Conservation (phyloP, 1,140 invertebrate species). For the Neocloeon triangulifer region DNA sequence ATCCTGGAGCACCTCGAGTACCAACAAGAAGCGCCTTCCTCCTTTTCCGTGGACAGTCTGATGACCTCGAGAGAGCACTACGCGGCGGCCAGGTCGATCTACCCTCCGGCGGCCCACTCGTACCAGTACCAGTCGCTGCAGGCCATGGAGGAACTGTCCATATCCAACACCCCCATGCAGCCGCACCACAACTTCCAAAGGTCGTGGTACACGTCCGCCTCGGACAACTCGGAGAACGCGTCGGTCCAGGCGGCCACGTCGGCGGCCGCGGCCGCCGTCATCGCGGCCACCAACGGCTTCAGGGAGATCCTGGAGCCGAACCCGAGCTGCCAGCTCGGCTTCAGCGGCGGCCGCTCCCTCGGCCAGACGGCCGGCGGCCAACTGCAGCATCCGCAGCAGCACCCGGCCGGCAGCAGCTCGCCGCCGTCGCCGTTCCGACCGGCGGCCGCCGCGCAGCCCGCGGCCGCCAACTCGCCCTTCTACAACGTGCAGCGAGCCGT, state of each 20-base stretch:
- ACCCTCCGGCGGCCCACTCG: no score
- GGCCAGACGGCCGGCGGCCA: background rate
- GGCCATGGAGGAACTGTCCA: background rate
- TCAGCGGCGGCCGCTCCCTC: background rate
- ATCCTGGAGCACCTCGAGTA: slow-evolving; percentile 12
- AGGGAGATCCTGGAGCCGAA: background rate
- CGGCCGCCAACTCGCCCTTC: no score
- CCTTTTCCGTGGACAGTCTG: slow-evolving; percentile 27
- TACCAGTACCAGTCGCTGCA: slow-evolving; percentile 1
- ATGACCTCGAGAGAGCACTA: slow-evolving; percentile 16
- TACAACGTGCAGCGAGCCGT: no score
- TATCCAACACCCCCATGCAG: background rate
- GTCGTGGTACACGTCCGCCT: background rate
- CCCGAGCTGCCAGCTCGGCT: slow-evolving; percentile 1
- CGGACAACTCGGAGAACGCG: background rate
- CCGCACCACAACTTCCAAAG: background rate
- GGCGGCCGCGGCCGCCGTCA: background rate
- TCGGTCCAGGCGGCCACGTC: background rate
- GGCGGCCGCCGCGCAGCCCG: no score
- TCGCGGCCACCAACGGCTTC: background rate
- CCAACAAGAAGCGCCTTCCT: slow-evolving; percentile 16
- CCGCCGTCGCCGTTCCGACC: no score
- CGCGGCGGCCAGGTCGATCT: background rate
- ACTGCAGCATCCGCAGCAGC: no score
- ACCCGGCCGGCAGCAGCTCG: no score